These are phyloP conservation scores for Mnemiopsis leidyi DNA, from an alignment of 37 sponge, comb jelly and placozoan genomes.

Conservation along the genomic window DNA sequence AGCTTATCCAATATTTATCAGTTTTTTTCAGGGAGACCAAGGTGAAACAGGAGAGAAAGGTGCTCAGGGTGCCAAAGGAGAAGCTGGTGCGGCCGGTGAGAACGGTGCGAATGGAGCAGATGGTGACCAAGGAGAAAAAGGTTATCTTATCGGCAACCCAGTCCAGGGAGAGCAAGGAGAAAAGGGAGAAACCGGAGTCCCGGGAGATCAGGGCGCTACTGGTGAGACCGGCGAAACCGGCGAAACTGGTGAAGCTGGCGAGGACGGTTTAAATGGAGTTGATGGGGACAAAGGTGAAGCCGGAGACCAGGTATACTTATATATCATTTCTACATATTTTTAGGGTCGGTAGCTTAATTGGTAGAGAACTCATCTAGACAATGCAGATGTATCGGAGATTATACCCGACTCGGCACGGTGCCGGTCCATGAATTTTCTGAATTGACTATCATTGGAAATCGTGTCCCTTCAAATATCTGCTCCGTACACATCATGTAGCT, in stretches of 20 bases:
- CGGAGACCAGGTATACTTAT: neutral
- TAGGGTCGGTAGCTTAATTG: too few relatives aligned
- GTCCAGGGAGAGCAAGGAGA: neutral
- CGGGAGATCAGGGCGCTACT: neutral
- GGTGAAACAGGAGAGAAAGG: neutral
- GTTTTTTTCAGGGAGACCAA: neutral
- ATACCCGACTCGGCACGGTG: too few relatives aligned
- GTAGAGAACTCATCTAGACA: too few relatives aligned
- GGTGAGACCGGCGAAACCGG: constrained; percentile 1
- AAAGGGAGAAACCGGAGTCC: neutral
- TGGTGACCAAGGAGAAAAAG: constrained; percentile 44
- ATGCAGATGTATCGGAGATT: too few relatives aligned
- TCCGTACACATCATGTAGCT: too few relatives aligned
- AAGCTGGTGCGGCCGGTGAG: neutral
- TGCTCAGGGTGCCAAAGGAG: neutral
- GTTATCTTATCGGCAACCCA: neutral
- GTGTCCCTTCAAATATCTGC: too few relatives aligned
- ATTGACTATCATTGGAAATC: too few relatives aligned
- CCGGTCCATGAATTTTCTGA: too few relatives aligned
- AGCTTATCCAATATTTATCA: neutral
- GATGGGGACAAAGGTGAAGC: neutral
- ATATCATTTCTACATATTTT: too few relatives aligned
- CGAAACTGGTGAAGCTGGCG: neutral
- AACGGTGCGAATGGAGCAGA: neutral
- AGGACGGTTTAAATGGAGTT: neutral